These are phyloP conservation scores for Apodemia zela DNA, from an alignment of 2,888 invertebrate genomes.

Conservation along the genomic window DNA sequence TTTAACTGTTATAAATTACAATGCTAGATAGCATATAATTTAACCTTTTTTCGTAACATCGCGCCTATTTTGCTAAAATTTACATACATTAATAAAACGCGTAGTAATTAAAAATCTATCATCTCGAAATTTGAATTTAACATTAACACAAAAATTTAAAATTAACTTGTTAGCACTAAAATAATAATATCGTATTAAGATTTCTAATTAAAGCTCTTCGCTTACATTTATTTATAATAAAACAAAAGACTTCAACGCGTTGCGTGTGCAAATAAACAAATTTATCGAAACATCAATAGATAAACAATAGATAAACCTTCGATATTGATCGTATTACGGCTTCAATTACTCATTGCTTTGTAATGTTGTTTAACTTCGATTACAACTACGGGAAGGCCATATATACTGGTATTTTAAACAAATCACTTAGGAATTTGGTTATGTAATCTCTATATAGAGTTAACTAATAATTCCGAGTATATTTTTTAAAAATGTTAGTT, in stretches of 20 bases:
- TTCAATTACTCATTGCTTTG: slow-evolving; percentile 42
- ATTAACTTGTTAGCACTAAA: background rate
- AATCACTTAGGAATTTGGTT: background rate
- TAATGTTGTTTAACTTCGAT: slow-evolving; percentile 36
- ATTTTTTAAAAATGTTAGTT: background rate
- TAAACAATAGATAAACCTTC: slow-evolving; percentile 53
- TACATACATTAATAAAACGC: too few species aligned
- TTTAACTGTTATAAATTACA: too few species aligned
- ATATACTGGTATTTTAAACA: background rate
- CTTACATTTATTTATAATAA: slow-evolving; percentile 30
- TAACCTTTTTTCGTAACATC: too few species aligned
- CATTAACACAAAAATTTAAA: too few species aligned
- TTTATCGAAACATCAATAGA: slow-evolving; percentile 57
- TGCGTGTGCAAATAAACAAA: slow-evolving; percentile 59
- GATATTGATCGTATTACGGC: slow-evolving; percentile 60
- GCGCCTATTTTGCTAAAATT: too few species aligned
- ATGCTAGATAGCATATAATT: too few species aligned
- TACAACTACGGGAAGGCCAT: slow-evolving; percentile 27
- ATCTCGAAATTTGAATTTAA: too few species aligned
- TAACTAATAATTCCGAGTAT: background rate
- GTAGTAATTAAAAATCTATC: too few species aligned
- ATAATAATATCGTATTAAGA: slow-evolving; percentile 19
- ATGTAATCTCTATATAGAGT: background rate
- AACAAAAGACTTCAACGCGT: slow-evolving; percentile 76
- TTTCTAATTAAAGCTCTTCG: slow-evolving; percentile 3